A percentile compares a stretch with the other conserved stretches of the same genome.
Conservation (phyloP, 2,797 vertebrate genomes). For the Melopsittacus undulatus region DNA sequence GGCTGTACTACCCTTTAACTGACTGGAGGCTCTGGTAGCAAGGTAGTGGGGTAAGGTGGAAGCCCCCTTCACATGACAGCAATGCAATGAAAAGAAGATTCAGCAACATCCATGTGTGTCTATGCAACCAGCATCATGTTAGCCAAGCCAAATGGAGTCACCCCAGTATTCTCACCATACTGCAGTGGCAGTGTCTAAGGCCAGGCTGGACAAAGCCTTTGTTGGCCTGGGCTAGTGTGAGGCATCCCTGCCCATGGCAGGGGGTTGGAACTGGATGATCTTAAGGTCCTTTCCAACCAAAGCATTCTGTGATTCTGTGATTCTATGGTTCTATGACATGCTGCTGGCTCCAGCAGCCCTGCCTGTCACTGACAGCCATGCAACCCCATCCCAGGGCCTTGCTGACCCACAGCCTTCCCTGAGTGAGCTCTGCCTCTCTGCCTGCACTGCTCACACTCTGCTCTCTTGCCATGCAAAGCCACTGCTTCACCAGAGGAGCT, state of each 20-base stretch:
- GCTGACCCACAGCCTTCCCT: not conserved
- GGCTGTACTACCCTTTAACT: not conserved
- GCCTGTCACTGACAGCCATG: rapidly evolving
- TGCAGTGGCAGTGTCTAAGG: not conserved
- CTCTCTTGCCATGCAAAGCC: not conserved
- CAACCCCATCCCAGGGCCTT: not conserved
- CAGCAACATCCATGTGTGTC: not conserved
- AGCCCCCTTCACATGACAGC: not conserved
- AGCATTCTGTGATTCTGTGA: not conserved
- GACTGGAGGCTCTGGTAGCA: not conserved
- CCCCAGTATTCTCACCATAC: not conserved
- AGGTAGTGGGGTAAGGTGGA: not conserved
- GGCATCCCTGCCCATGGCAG: not conserved
- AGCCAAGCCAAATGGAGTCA: not conserved
- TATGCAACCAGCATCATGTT: not conserved
- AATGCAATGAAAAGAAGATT: not conserved
- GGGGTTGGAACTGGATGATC: not conserved
- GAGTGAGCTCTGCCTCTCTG: not conserved
- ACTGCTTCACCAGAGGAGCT: not conserved
- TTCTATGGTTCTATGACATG: not conserved
- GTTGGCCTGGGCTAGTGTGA: not conserved
- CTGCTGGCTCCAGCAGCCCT: not conserved
- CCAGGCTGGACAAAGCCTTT: not conserved
- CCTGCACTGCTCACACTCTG: not conserved
- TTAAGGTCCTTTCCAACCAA: not conserved